Conservation (phyloP, 2,113 vertebrate genomes). For the Ondatra zibethicus region DNA sequence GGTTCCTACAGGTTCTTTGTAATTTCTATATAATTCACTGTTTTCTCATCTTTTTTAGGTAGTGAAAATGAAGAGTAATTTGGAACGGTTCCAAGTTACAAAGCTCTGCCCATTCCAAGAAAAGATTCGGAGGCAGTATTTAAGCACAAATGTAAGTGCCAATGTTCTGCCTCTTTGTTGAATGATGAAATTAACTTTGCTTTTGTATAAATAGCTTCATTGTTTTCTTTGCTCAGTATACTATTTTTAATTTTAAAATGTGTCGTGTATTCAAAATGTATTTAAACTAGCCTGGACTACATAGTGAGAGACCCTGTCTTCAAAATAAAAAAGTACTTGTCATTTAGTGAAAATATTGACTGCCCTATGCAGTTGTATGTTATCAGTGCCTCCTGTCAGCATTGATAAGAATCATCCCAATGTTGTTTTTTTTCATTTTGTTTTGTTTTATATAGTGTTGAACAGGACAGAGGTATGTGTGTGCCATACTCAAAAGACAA, state of each 20-base stretch:
- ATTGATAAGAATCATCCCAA: background rate
- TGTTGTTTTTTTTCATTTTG: background rate
- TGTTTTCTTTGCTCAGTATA: background rate
- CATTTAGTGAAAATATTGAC: background rate
- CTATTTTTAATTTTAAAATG: constrained; percentile 10
- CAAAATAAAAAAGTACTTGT: background rate
- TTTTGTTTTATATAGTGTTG: background rate
- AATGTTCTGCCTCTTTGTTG: constrained; percentile 20
- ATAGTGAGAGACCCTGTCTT: background rate
- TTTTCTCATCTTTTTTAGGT: constrained; percentile 87
- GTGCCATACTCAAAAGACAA: background rate
- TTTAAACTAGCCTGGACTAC: background rate
- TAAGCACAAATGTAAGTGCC: constrained; percentile 96
- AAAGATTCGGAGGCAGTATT: constrained; percentile 97
- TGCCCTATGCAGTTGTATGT: background rate
- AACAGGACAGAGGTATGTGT: background rate
- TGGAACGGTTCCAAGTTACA: constrained; percentile 97
- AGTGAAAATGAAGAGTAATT: constrained; percentile 97
- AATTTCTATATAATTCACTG: constrained; percentile 48
- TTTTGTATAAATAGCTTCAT: background rate
- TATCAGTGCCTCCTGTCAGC: background rate
- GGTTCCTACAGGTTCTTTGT: background rate
- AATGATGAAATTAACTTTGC: constrained; percentile 45
- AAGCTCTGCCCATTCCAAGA: constrained; percentile 98
- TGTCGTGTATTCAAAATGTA: background rate